Evolutionary conservation across 2,888 invertebrate species (phyloP).

Genomic region (Zygaena filipendulae): DNA sequence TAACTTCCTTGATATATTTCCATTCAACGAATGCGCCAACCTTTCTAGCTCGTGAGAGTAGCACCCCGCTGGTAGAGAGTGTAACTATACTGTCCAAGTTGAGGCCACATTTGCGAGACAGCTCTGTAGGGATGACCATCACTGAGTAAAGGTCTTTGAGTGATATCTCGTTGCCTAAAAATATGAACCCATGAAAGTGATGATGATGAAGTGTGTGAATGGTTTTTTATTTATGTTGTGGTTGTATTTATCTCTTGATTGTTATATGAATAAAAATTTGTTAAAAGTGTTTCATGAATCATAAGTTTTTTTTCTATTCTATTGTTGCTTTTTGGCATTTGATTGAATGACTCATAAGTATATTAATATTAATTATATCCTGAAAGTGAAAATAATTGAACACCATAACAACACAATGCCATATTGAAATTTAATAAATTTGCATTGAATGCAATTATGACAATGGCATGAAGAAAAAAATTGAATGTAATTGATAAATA

Average conservation of each 20-base stretch:
- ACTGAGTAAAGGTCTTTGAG: slow-evolving; percentile 66
- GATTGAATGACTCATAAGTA: too few relatives aligned
- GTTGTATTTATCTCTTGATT: too few relatives aligned
- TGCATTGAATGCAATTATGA: slow-evolving; percentile 48
- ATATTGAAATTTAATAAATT: slow-evolving; percentile 31
- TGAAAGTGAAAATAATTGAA: too few relatives aligned
- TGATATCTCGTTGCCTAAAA: slow-evolving; percentile 57
- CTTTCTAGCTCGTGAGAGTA: slow-evolving; percentile 61
- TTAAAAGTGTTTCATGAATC: slow-evolving; percentile 6
- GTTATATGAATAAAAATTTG: too few relatives aligned
- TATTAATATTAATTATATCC: too few relatives aligned
- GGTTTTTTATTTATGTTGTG: too few relatives aligned
- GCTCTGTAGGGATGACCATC: slow-evolving; percentile 70
- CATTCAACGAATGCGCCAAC: slow-evolving; percentile 65
- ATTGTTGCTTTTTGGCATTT: too few relatives aligned
- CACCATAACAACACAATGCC: too few relatives aligned
- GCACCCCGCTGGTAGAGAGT: slow-evolving; percentile 62
- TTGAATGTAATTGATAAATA: slow-evolving; percentile 5
- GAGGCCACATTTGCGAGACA: slow-evolving; percentile 72
- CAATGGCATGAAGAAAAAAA: slow-evolving; percentile 17
- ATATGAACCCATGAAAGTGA: slow-evolving; percentile 15
- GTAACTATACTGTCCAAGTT: slow-evolving; percentile 68
- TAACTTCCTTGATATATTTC: slow-evolving; percentile 69
- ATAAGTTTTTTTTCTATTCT: too few relatives aligned
- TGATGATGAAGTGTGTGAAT: slow-evolving; percentile 26